Evolutionary conservation across 2,113 vertebrate species (phyloP), one percentile per base, ranked within the genome.

Genomic region (Petrocephalus zakoni): DNA sequence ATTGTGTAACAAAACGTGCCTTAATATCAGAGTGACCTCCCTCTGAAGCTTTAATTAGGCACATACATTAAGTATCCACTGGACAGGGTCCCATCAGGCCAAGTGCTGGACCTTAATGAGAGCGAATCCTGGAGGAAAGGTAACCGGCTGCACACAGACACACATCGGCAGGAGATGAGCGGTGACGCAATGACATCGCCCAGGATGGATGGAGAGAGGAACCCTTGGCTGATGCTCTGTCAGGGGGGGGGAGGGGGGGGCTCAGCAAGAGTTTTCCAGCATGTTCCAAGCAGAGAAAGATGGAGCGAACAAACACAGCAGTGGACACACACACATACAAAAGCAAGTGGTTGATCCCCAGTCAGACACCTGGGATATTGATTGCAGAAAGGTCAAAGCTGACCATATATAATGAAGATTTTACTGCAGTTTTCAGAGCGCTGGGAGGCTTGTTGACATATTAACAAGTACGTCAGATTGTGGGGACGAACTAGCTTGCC

Each of bases 351-450:
- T 78, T 6, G 2, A 21, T 81, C n/a, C 17, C 9, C 52, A 5
- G 42, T 82, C 87, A 42, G 87, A 53, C 21, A 25, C 51, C 47
- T 4, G 21, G 21, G 15, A 21, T 51, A 81, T 42, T 46, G 29
- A 82, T 29, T 88, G 17, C 9, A 81, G 87, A 88, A 88, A 88
- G 87, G 72, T 88, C 72, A 88, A 56, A 78, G 21, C 68, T 82
- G 51, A 55, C 72, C 37, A 88, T 88, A 53, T 56, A 75, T 37
- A 87, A 78, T 87, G 34, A 88, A 88, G 87, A 49, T 53, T 82
- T 82, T 53, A 78, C 68, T 47, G 49, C 68, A 25, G 87, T 55
- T 88, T 81, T 72, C 87, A 55, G 87, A 46, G 75, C 21, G 13
- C 68, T 56, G 51, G 4, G 37, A 34, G 42, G 34, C 68, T 51